Conservation (phyloP, 2,113 vertebrate species). For the Megatriorchis doriae region DNA sequence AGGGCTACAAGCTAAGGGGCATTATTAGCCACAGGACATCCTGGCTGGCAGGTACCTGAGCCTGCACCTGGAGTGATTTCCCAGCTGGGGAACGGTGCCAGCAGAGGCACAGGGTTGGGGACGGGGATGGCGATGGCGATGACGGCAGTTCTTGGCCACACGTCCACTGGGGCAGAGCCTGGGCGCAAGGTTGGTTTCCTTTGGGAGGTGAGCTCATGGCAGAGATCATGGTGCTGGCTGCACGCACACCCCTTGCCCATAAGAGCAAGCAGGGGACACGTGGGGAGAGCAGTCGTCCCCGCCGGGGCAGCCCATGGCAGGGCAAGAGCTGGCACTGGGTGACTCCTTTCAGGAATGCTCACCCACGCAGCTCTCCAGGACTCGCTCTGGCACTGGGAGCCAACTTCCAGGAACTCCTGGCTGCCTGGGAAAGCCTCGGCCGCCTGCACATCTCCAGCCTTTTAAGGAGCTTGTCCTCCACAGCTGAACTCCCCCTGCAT, state of each 20-base stretch:
- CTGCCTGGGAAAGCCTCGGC: background rate
- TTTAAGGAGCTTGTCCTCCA: constrained; percentile 7
- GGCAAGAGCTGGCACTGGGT: background rate
- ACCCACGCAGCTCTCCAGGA: background rate
- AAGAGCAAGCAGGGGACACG: accelerated
- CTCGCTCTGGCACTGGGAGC: background rate
- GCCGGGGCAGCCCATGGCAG: accelerated
- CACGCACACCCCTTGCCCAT: accelerated
- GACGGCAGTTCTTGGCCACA: background rate
- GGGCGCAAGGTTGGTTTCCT: background rate
- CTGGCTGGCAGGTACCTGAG: background rate
- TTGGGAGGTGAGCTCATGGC: background rate
- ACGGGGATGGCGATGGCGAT: background rate
- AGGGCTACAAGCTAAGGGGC: background rate
- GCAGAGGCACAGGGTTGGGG: background rate
- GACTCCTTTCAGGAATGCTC: constrained; percentile 10
- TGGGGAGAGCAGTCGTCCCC: background rate
- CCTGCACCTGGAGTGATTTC: background rate
- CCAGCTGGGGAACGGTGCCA: background rate
- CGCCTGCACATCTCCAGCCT: background rate
- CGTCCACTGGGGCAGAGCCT: background rate
- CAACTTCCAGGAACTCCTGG: constrained; percentile 49
- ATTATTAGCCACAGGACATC: background rate
- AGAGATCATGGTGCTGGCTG: background rate
- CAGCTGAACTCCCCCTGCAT: background rate